Evolutionary conservation across 2,113 vertebrate species (phyloP), one percentile per base, ranked within the genome.

Genomic region (Camelus bactrianus): DNA sequence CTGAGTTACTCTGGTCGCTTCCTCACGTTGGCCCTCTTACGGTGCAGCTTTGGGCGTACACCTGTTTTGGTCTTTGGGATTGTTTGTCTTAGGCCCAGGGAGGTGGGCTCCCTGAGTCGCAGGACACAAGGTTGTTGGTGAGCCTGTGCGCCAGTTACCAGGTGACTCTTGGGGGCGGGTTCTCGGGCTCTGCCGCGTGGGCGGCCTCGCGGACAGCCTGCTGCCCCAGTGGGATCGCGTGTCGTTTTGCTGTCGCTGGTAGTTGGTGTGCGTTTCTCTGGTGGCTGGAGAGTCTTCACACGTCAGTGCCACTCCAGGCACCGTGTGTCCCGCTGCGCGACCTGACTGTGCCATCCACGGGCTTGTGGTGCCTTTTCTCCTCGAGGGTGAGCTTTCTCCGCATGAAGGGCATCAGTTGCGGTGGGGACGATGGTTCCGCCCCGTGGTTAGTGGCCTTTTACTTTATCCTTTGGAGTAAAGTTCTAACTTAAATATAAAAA

Each of bases 251-350:
- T 54, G 30, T 83, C 22, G 8, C 38, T 10, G 0, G 8, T 7
- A 8, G 46, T 50, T 60, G 15, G 9, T 38, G 52, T 54, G 28
- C 4, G 9, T 42, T 3, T 32, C 26, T 4, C 14, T 65, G 42
- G 24, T 19, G 2, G 1, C 22, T 3, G 28, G n/a, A n/a, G 65
- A 20, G 32, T 8, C 52, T 30, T 22, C 6, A 3, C 35, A 24
- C 69, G 38, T 22, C 0, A 9, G 38, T 22, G 48, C 64, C 22
- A 8, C 35, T n/a, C 58, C 6, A 46, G 60, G 24, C 48, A 14
- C n/a, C 1, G 0, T 24, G 1, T 11, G 0, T 46, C 56, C 32
- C 3, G 2, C n/a, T 7, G 32, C 22, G 42, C 46, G 35, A 6
- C 20, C 77, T 65, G 67, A 5, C 16, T 16, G 42, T 26, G 3